Percentiles rank a stretch among this genome's conserved stretches.
Evolutionary conservation across 2,113 vertebrate species (phyloP).

Genomic region (Cranoglanis bouderius): DNA sequence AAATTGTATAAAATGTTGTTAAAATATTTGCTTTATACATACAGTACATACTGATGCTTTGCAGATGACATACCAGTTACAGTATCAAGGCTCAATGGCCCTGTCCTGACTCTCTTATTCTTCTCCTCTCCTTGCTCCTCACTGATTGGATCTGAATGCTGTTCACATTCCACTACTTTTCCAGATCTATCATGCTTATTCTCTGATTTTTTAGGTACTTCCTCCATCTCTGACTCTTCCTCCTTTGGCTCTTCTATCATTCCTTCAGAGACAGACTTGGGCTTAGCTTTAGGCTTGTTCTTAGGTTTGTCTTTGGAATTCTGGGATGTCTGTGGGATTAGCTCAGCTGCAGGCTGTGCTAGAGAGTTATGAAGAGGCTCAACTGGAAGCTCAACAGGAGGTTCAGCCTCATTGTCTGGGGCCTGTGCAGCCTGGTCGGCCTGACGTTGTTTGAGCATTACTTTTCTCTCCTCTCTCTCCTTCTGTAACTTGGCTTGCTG

Average conservation of each 20-base stretch:
- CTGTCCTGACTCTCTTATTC: constrained; percentile 64
- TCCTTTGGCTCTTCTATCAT: neutral
- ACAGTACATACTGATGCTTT: constrained; percentile 12
- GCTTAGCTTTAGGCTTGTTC: constrained; percentile 16
- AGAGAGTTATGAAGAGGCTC: constrained; percentile 13
- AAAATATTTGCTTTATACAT: neutral
- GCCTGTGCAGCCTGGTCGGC: constrained; percentile 39
- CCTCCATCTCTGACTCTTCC: neutral
- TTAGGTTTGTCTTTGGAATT: neutral
- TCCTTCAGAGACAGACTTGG: neutral
- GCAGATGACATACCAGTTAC: constrained; percentile 61
- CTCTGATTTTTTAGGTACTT: constrained; percentile 1
- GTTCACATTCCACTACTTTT: neutral
- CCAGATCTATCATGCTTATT: neutral
- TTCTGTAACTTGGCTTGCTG: constrained; percentile 65
- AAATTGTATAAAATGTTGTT: neutral
- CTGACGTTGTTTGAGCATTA: constrained; percentile 52
- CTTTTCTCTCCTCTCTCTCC: constrained; percentile 60
- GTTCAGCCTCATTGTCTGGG: neutral
- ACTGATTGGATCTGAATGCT: constrained; percentile 46
- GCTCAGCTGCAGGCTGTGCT: constrained; percentile 35
- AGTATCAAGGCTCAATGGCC: constrained; percentile 66
- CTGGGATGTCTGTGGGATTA: constrained; percentile 2
- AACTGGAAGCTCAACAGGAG: neutral
- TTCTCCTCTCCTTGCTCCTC: constrained; percentile 48